Conservation (phyloP, 2,113 vertebrate species). For the Procapra przewalskii region DNA sequence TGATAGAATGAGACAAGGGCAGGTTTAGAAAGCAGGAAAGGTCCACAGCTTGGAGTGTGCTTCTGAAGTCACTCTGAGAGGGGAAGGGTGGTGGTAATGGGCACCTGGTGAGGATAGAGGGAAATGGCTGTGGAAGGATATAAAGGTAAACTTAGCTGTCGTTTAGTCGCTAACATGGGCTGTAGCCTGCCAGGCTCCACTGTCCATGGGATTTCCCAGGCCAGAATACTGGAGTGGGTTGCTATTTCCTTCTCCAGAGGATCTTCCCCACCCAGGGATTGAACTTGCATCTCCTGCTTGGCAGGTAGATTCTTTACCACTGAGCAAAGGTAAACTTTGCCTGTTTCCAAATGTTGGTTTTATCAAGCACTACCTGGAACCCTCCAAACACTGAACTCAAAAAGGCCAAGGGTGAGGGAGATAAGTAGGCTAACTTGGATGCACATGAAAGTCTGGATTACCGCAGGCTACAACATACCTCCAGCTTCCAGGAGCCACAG, state of each 20-base stretch:
- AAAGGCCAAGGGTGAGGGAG: neutral
- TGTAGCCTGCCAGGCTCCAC: neutral
- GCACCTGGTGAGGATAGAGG: neutral
- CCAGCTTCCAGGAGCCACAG: neutral
- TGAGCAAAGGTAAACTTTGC: neutral
- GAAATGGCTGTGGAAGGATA: neutral
- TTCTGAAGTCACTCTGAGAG: neutral
- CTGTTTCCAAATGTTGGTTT: neutral
- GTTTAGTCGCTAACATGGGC: neutral
- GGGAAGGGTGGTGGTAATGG: neutral
- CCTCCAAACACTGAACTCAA: neutral
- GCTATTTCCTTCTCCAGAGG: neutral
- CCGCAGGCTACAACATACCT: neutral
- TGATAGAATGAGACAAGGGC: neutral
- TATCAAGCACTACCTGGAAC: neutral
- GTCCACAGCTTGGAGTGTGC: neutral
- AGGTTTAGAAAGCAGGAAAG: neutral
- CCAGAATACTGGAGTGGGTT: neutral
- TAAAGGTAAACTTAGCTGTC: neutral
- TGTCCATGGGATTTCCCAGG: neutral
- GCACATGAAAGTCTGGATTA: neutral
- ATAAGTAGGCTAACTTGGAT: neutral
- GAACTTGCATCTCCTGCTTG: neutral
- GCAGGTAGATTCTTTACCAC: neutral
- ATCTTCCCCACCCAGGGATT: neutral